phyloP scores from a whole-genome alignment of 2,888 invertebrate species.

The Silvanus unidentatus region DNA sequence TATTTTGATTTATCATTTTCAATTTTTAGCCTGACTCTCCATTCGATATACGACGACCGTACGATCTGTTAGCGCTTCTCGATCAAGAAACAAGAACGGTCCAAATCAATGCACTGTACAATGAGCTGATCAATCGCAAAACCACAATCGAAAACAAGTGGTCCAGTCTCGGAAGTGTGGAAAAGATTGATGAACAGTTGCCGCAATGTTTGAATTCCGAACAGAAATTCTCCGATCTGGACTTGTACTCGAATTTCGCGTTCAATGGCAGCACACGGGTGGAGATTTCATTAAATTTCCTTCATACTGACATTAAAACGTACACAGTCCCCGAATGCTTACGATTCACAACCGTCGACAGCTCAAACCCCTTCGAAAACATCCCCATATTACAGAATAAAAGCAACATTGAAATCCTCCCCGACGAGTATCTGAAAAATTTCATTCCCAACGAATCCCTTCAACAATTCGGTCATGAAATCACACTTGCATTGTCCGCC shows the following conservation, averaged over 20 bases:
- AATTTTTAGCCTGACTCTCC: slow-evolving; percentile 61
- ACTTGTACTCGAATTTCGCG: slow-evolving; percentile 60
- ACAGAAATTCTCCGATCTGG: slow-evolving; percentile 57
- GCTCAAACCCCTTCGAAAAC: slow-evolving; percentile 23
- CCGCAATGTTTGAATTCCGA: slow-evolving; percentile 61
- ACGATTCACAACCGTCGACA: slow-evolving; percentile 22
- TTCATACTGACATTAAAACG: slow-evolving; percentile 33
- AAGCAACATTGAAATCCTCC: slow-evolving; percentile 47
- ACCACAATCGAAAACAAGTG: slow-evolving; percentile 58
- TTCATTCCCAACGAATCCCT: slow-evolving; percentile 43
- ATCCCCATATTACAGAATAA: slow-evolving; percentile 50
- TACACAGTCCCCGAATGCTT: slow-evolving; percentile 37
- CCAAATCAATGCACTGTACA: slow-evolving; percentile 56
- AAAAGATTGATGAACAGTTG: slow-evolving; percentile 55
- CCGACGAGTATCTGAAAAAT: slow-evolving; percentile 50
- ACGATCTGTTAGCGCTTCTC: slow-evolving; percentile 68
- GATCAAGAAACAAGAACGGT: slow-evolving; percentile 68
- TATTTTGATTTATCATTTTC: neutral
- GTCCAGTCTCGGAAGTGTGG: slow-evolving; percentile 53
- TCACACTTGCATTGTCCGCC: slow-evolving; percentile 55
- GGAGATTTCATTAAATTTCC: slow-evolving; percentile 42
- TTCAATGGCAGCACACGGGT: slow-evolving; percentile 53
- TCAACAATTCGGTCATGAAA: slow-evolving; percentile 56
- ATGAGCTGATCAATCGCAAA: slow-evolving; percentile 59
- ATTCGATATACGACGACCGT: slow-evolving; percentile 64